phyloP scores from a whole-genome alignment of 2,888 invertebrate species.

The Spisula solida region DNA sequence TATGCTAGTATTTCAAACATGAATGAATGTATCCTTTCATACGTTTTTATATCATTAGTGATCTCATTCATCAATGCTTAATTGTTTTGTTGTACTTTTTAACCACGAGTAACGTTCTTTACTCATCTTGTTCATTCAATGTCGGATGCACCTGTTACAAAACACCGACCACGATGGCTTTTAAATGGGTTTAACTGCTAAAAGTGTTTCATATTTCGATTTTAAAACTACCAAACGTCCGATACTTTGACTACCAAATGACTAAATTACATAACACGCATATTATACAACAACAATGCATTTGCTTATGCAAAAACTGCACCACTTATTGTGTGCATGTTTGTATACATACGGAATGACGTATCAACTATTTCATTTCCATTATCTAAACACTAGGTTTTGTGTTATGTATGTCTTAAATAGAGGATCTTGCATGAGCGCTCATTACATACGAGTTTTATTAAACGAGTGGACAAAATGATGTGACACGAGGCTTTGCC shows the following conservation, averaged over 20 bases:
- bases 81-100: not conserved
- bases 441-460: no score
- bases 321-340: no score
- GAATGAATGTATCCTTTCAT: not conserved
- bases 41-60: not conserved
- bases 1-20: not conserved
- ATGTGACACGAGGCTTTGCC: no score
- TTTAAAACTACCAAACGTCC: not conserved
- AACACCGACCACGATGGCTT: not conserved
- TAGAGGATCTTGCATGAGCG: no score
- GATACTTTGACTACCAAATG: not conserved
- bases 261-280: no score
- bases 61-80: constrained; percentile 11
- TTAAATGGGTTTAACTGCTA: not conserved
- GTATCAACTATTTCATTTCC: no score
- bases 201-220: not conserved
- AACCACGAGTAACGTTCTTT: not conserved
- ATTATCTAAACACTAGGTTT: no score
- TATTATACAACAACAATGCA: no score
- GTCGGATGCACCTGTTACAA: not conserved
- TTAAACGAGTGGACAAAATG: no score
- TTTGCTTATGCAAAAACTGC: no score
- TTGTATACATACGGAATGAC: no score
- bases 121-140: not conserved
- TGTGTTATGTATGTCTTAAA: no score